These are phyloP conservation scores for Lepidurus couesii DNA, from an alignment of 1,140 invertebrate species.

Conservation along the genomic window DNA sequence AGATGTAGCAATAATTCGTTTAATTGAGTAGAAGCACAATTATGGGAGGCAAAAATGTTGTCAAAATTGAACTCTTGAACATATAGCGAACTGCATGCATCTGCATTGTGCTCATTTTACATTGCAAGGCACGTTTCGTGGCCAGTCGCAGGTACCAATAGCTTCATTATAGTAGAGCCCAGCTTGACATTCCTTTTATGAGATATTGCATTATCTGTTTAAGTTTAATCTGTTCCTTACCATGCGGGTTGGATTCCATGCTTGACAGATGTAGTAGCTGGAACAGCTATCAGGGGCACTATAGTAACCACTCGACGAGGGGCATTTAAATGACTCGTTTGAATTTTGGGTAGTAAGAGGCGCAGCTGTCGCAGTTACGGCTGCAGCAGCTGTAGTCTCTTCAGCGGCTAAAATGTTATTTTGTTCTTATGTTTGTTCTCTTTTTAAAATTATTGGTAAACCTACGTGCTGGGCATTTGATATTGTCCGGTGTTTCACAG, in stretches of 20 bases:
- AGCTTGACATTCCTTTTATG: background rate
- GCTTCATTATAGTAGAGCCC: background rate
- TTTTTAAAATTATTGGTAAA: background rate
- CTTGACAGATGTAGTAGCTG: background rate
- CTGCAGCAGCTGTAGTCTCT: background rate
- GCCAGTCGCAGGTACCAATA: background rate
- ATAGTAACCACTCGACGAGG: background rate
- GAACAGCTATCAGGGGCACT: background rate
- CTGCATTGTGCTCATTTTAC: background rate
- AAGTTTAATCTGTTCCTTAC: background rate
- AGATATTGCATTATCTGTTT: background rate
- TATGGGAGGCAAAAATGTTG: no score
- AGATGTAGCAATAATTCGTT: no score
- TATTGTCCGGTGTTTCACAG: background rate
- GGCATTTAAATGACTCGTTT: background rate
- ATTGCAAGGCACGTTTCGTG: background rate
- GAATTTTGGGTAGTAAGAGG: background rate
- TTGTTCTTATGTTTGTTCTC: no score
- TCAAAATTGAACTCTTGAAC: no score
- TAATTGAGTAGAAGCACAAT: no score
- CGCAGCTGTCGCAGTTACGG: background rate
- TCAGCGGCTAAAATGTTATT: background rate
- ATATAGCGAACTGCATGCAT: no score
- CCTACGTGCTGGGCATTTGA: background rate
- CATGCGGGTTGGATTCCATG: background rate